Evolutionary conservation across 2,888 invertebrate species (phyloP), one percentile per base, ranked within the genome.

Genomic region (Thysanoteuthis rhombus): DNA sequence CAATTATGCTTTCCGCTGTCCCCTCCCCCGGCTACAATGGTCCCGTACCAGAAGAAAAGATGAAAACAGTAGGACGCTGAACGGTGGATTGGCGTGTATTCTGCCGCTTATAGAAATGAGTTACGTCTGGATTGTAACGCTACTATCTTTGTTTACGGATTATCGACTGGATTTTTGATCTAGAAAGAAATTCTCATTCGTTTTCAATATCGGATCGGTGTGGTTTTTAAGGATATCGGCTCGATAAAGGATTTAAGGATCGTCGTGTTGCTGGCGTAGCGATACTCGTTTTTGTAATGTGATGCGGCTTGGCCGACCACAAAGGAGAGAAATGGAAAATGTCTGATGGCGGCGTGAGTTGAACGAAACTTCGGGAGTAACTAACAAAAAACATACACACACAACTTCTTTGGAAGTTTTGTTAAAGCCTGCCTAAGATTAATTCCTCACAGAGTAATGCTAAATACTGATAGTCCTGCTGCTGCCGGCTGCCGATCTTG

Each of bases 381-480:
- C 75, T 75, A 75, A 75, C 75, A n/a, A 75, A 75, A 75, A 52
- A 52, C 52, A 52, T 52, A 52, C 52, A 52, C 52, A 52, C 52
- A 52, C 52, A 52, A 92, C 92, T 92, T 92, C 92, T 42, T 92
- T 45, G 19, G 92, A 39, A 92, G 32, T 22, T 92, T 92, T 92
- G 45, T 45, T 45, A 40, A 92, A 91, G 45, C 40, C 16, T 92
- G 38, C 92, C 92, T 32, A n/a, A 92, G 45, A 42, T 45, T 92
- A 92, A 45, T 45, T 45, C 45, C 40, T 42, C 92, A 42, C n/a
- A 92, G 92, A 92, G 92, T 92, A 45, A 92, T 92, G 92, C 92
- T 92, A 92, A 45, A 92, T 92, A 92, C n/a, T 92, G 92, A 92
- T 92, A 92, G 16, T 92, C 92, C 45, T 92, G 90, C 52, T 52